A percentile compares a stretch with the other conserved stretches of the same genome.
These are phyloP conservation scores for Sitta carolinensis DNA, from an alignment of 2,797 vertebrate genomes.

Conservation along the genomic window DNA sequence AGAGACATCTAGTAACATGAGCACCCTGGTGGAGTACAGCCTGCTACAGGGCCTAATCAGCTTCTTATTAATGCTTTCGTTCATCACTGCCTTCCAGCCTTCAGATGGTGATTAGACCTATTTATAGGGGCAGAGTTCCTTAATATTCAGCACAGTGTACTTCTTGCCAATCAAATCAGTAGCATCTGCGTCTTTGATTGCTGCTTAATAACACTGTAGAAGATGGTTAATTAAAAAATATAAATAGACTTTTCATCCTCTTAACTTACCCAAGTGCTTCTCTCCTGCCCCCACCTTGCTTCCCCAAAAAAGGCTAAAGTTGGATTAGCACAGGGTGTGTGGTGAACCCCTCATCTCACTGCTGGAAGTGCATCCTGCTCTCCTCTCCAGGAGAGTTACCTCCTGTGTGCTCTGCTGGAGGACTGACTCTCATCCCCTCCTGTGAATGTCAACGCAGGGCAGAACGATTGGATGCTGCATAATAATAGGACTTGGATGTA, in stretches of 20 bases:
- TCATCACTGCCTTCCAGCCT: constrained; percentile 57
- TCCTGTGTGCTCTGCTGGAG: not conserved
- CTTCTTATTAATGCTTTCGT: constrained; percentile 52
- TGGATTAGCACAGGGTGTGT: not conserved
- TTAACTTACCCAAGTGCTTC: constrained; percentile 54
- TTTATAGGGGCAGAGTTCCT: constrained; percentile 76
- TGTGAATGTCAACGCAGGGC: not conserved
- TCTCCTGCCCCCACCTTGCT: not conserved
- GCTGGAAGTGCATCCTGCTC: not conserved
- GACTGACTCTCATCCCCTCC: not conserved
- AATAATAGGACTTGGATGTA: not conserved
- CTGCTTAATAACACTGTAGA: constrained; percentile 76
- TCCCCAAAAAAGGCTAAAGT: not conserved
- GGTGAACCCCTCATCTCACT: not conserved
- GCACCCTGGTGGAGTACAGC: constrained; percentile 25
- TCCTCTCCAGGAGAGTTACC: not conserved
- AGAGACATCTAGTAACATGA: not conserved
- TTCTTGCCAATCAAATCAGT: constrained; percentile 78
- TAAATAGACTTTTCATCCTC: constrained; percentile 77
- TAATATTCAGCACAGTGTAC: constrained; percentile 71
- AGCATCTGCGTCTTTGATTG: constrained; percentile 77
- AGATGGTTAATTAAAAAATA: constrained; percentile 78
- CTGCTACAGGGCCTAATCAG: constrained; percentile 60
- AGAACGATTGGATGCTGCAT: not conserved
- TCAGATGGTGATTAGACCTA: constrained; percentile 75